Conservation (phyloP, 2,888 invertebrate genomes). For the Cremastinae sp. region DNA sequence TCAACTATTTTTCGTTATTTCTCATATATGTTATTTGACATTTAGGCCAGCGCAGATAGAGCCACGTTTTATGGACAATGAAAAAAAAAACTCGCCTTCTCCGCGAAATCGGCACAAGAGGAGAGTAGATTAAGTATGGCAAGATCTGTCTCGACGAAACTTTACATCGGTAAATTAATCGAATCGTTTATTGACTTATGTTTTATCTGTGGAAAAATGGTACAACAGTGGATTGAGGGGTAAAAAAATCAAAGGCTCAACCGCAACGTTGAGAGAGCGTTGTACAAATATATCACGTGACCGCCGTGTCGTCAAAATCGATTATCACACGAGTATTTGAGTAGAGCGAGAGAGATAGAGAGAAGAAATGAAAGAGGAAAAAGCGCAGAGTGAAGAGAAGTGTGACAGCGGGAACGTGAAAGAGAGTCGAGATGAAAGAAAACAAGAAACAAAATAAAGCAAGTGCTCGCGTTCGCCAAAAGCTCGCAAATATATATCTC, state of each 20-base stretch:
- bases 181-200: no score
- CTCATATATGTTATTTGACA: conserved; percentile 25
- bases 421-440: conserved; percentile 20
- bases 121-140: neutral
- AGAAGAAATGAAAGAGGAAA: conserved; percentile 50
- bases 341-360: conserved; percentile 27
- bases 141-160: no score
- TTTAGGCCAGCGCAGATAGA: conserved; percentile 37
- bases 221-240: no score
- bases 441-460: conserved; percentile 55
- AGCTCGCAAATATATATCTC: conserved; percentile 75
- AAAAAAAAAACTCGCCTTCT: conserved; percentile 8
- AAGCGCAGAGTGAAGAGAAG: conserved; percentile 34
- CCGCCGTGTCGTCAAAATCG: conserved; percentile 69
- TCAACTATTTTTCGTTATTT: conserved; percentile 5
- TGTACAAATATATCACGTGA: conserved; percentile 75
- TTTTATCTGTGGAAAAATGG: conserved; percentile 36
- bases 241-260: conserved; percentile 56
- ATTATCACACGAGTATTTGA: conserved; percentile 59
- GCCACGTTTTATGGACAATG: conserved; percentile 9
- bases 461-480: conserved; percentile 70
- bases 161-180: no score
- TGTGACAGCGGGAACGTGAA: conserved; percentile 41
- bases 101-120: neutral
- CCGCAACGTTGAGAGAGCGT: conserved; percentile 64